These are phyloP conservation scores for Solea senegalensis DNA, from an alignment of 2,113 vertebrate species.

Conservation along the genomic window DNA sequence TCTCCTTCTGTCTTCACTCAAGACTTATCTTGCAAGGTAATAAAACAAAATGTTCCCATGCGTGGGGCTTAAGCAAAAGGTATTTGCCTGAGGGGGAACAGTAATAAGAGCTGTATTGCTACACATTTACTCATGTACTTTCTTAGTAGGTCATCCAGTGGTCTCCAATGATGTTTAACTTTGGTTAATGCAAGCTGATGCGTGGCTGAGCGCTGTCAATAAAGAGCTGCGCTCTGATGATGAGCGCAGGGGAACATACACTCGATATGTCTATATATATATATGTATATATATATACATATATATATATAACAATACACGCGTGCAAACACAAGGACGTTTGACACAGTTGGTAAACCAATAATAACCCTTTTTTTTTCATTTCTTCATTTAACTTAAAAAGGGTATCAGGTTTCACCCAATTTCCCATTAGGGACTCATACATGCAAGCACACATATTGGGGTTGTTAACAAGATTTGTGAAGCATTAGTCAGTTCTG, in stretches of 20 bases:
- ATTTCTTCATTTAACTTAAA: conserved; percentile 20
- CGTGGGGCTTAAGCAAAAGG: conserved; percentile 90
- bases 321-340: conserved; percentile 9
- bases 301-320: conserved; percentile 12
- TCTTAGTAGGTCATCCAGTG: conserved; percentile 89
- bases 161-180: conserved; percentile 90
- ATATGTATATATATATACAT: too few relatives aligned
- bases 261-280: conserved; percentile 7
- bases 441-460: conserved; percentile 21
- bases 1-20: conserved; percentile 82
- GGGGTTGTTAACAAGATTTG: conserved; percentile 70
- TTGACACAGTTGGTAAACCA: conserved; percentile 1
- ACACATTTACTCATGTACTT: conserved; percentile 89
- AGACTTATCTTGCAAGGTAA: conserved; percentile 95
- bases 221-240: conserved; percentile 43
- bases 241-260: conserved; percentile 30
- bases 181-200: conserved; percentile 86
- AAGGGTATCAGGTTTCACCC: conserved; percentile 6
- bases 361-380: not conserved
- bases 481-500: conserved; percentile 73
- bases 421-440: conserved; percentile 27
- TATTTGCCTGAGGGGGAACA: conserved; percentile 97
- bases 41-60: conserved; percentile 94
- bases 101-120: conserved; percentile 89
- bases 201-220: conserved; percentile 67